Evolutionary conservation across 1,140 invertebrate genomes (phyloP).

Genomic region (Rhopalosiphum maidis): DNA sequence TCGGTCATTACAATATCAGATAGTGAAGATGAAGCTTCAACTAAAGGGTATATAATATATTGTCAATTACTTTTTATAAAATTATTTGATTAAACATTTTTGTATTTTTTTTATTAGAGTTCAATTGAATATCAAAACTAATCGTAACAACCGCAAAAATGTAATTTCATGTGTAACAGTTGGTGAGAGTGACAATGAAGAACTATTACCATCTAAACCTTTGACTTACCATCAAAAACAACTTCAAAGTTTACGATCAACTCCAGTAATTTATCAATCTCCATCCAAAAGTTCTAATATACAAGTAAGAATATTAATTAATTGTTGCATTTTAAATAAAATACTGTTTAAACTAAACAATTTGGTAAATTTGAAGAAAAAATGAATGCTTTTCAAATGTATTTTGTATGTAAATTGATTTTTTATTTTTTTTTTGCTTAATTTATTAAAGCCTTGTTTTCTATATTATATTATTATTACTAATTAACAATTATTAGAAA

Average conservation of each 20-base stretch:
- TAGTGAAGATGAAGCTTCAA: constrained; percentile 84
- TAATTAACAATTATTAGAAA: not conserved
- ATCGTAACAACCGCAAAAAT: constrained; percentile 68
- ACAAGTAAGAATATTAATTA: constrained; percentile 33
- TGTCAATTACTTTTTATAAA: not conserved
- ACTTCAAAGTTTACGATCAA: constrained; percentile 55
- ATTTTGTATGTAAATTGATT: not conserved
- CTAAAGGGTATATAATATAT: constrained; percentile 55
- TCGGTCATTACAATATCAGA: constrained; percentile 97
- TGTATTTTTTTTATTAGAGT: not conserved
- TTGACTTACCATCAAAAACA: constrained; percentile 52
- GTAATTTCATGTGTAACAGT: constrained; percentile 84
- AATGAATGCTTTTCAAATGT: not conserved
- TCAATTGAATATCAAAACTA: constrained; percentile 33
- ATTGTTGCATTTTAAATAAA: not conserved
- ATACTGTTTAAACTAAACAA: not conserved
- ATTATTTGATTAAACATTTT: not conserved
- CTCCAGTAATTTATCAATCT: constrained; percentile 57
- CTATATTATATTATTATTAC: not conserved
- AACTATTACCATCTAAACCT: constrained; percentile 63
- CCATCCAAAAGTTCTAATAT: constrained; percentile 45
- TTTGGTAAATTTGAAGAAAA: not conserved
- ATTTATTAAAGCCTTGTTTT: not conserved
- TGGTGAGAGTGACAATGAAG: constrained; percentile 79
- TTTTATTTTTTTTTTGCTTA: not conserved